A percentile compares a stretch with the other conserved stretches of the same genome.
Evolutionary conservation across 2,888 invertebrate genomes (phyloP).

Genomic region (Lasioglossum leucozonium): DNA sequence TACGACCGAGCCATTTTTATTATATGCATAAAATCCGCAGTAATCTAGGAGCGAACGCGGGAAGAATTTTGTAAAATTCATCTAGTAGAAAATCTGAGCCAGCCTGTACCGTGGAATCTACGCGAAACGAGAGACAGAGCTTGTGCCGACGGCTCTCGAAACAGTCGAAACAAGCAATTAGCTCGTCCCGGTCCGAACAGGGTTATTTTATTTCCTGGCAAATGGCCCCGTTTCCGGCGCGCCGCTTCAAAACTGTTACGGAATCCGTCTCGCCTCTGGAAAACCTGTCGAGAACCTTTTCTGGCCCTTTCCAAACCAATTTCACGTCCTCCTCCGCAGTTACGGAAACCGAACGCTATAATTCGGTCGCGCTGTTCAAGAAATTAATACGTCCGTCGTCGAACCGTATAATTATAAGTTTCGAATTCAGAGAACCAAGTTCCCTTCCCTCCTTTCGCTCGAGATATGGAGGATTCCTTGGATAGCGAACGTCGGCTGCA

Average conservation of each 20-base stretch:
- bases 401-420: not conserved
- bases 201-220: conserved; percentile 74
- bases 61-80: not conserved
- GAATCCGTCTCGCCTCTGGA: conserved; percentile 48
- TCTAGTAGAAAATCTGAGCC: not conserved
- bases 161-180: conserved; percentile 68
- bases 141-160: conserved; percentile 34
- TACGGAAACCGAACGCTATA: not conserved
- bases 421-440: not conserved
- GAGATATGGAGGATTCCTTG: not conserved
- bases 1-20: too few relatives aligned
- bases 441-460: not conserved
- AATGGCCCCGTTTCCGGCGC: conserved; percentile 71
- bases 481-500: not conserved
- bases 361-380: not conserved
- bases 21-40: not conserved
- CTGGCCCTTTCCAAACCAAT: not conserved
- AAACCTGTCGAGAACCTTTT: conserved; percentile 23
- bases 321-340: not conserved
- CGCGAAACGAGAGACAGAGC: conserved; percentile 16
- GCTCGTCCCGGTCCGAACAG: conserved; percentile 49
- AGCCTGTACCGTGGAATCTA: conserved; percentile 21
- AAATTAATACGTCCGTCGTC: conserved; percentile 8
- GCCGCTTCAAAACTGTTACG: conserved; percentile 56
- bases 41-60: not conserved